Evolutionary conservation across 1,140 invertebrate genomes (phyloP), one percentile per base, ranked within the genome.

Genomic region (Pararge aegeria): DNA sequence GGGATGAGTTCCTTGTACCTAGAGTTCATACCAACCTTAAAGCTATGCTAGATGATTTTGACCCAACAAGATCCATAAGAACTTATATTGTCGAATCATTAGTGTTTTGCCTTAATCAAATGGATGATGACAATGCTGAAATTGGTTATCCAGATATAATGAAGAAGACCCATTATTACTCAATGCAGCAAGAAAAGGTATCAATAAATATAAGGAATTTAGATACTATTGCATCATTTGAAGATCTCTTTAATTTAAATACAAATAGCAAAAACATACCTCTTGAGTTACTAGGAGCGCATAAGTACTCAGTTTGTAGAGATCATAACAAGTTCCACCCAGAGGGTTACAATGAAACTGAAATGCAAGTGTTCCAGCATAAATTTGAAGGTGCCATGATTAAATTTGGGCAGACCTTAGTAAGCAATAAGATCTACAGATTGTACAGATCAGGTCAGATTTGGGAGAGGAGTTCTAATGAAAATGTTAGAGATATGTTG

Each of bases 1-100:
- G 93, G 92, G 91, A 94, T 68, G 93, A 95, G 64, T 94, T 92
- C 61, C 76, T 95, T 30, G 91, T 93, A 7, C 91, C 93, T 1
- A 90, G 90, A 53, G 90, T 92, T 42, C 91, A 93, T 71, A 89
- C 85, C 55, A 88, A 83, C 30, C 56, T 91, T 3, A 89, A 88
- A 58, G 80, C 77, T 44, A 69, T 89, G 16, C 54, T 91, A 37
- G 74, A 75, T 55, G 79, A 88, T 44, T 83, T 85, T 68, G 89
- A 91, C 64, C 79, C 84, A 3, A 83, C 70, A 18, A 80, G 83
- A 68, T 75, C 78, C 37, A 54, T 85, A 18, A 69, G 76, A 55
- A 80, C 81, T 18, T 66, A 83, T 6, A 62, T 78, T 40, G 65
- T 89, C 0, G 69, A 84, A 40, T 70, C 83, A 18, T 65, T 89